These are phyloP conservation scores for Catocala fraxini DNA, from an alignment of 2,888 invertebrate species.

Conservation along the genomic window DNA sequence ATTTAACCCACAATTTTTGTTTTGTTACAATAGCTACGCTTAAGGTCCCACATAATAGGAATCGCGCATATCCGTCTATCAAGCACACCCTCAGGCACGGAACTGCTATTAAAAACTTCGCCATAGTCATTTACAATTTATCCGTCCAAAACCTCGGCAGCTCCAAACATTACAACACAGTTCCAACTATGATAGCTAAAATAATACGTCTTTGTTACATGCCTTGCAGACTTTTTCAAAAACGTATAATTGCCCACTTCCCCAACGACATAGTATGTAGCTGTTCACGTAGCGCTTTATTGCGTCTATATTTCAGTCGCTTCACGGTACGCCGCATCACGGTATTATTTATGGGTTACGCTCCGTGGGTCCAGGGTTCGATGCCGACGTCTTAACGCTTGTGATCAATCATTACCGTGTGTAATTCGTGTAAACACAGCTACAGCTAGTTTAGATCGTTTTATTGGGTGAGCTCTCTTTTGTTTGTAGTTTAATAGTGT, in stretches of 20 bases:
- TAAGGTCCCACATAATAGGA: too few relatives aligned
- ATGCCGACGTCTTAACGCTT: slow-evolving; percentile 60
- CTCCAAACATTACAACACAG: too few relatives aligned
- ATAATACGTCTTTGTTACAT: background rate
- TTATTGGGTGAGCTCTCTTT: slow-evolving; percentile 14
- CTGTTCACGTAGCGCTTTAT: slow-evolving; percentile 63
- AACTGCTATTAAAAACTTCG: too few relatives aligned
- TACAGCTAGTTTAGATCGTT: slow-evolving; percentile 10
- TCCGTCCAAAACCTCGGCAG: too few relatives aligned
- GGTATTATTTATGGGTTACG: slow-evolving; percentile 67
- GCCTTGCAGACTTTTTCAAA: slow-evolving; percentile 6
- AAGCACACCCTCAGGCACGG: too few relatives aligned
- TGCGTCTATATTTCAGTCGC: slow-evolving; percentile 73
- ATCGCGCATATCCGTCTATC: too few relatives aligned
- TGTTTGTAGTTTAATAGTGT: background rate
- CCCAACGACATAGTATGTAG: slow-evolving; percentile 48
- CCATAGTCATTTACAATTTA: too few relatives aligned
- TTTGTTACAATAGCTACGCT: too few relatives aligned
- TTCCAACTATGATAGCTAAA: too few relatives aligned
- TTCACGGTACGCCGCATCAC: slow-evolving; percentile 62
- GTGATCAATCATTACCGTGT: slow-evolving; percentile 59
- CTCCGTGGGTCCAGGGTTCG: slow-evolving; percentile 53
- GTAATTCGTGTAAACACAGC: slow-evolving; percentile 49
- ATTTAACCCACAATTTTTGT: too few relatives aligned
- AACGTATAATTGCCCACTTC: slow-evolving; percentile 1